Conservation (phyloP, 64 coral and sea anemone species). For the Hydrozoanthus tunicans region DNA sequence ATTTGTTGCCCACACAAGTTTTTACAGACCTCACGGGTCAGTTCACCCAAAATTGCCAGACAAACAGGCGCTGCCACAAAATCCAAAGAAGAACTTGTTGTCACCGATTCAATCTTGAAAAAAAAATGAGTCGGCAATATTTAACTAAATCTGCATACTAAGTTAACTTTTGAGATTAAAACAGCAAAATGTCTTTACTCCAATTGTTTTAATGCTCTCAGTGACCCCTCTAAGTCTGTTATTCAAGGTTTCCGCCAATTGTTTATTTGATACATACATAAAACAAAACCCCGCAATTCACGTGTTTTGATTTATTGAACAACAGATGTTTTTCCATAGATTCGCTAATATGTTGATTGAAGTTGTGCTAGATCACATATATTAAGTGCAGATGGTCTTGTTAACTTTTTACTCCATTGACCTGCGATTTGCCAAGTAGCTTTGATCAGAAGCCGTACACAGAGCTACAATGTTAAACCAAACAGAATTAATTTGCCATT, state of each 20-base stretch:
- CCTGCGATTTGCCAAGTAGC: too few species aligned
- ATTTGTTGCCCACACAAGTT: too few species aligned
- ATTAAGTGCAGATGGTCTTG: background rate
- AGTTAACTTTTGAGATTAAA: too few species aligned
- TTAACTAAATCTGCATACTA: too few species aligned
- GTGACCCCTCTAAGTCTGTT: background rate
- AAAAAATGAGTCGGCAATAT: too few species aligned
- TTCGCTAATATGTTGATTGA: constrained; percentile 7
- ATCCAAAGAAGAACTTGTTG: too few species aligned
- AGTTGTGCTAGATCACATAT: background rate
- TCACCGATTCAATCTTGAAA: too few species aligned
- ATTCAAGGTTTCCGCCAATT: constrained; percentile 28
- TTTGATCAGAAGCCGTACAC: too few species aligned
- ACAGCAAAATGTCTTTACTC: too few species aligned
- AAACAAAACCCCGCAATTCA: background rate
- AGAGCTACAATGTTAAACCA: too few species aligned
- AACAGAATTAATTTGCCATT: too few species aligned
- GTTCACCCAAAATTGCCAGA: background rate
- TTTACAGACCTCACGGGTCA: too few species aligned
- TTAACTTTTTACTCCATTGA: background rate
- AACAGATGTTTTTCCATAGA: constrained; percentile 34
- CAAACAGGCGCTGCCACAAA: background rate
- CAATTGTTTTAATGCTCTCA: background rate
- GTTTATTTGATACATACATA: background rate
- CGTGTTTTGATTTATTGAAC: background rate